Conservation (phyloP, 35 echinoderm and acorn worm genomes). For the Patiria miniata region DNA sequence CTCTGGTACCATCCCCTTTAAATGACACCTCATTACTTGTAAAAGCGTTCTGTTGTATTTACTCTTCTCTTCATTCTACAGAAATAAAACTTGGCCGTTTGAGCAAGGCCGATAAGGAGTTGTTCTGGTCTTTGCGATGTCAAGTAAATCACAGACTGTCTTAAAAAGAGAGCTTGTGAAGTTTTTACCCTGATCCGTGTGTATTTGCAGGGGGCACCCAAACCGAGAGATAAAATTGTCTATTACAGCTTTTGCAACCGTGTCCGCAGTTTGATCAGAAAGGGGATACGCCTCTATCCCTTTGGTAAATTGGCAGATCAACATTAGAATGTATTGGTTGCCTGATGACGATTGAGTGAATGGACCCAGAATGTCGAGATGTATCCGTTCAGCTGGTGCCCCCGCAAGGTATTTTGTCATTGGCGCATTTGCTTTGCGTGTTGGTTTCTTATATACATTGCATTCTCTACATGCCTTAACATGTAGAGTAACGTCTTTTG, state of each 20-base stretch:
- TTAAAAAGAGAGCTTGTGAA: conserved; percentile 32
- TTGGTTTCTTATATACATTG: not conserved
- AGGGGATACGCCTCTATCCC: not conserved
- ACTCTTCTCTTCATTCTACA: too few species aligned
- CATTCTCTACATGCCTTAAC: not conserved
- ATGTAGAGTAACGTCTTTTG: not conserved
- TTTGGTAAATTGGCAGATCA: not conserved
- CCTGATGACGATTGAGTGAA: not conserved
- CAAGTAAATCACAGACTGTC: not conserved
- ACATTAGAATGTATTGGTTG: not conserved
- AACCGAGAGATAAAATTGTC: conserved; percentile 44
- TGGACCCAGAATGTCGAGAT: not conserved
- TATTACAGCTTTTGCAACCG: conserved; percentile 5
- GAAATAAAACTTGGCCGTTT: not conserved
- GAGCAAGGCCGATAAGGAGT: not conserved
- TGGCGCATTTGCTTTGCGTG: not conserved
- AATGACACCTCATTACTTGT: conserved; percentile 42
- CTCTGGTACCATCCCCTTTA: not conserved
- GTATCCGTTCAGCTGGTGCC: not conserved
- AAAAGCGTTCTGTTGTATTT: not conserved
- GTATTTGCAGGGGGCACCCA: conserved; percentile 37
- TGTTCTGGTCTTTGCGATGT: not conserved
- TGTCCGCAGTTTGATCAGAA: conserved; percentile 27
- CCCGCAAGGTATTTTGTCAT: not conserved
- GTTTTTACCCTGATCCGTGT: conserved; percentile 55